Evolutionary conservation across 2,888 invertebrate species (phyloP), one percentile per base, ranked within the genome.

Genomic region (Conomelus anceps): DNA sequence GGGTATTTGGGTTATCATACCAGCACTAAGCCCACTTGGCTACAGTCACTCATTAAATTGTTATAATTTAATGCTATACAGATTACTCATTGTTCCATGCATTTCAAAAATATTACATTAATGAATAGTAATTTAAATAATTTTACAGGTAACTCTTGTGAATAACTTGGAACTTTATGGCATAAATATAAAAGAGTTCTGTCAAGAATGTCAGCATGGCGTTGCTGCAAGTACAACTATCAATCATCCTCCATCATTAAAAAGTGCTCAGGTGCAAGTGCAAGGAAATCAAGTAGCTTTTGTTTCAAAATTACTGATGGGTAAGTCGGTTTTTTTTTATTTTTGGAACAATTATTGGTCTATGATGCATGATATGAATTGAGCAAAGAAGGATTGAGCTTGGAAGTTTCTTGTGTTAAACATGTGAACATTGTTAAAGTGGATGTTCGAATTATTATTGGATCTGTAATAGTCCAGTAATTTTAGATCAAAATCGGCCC

Each of bases 111-210:
- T n/a, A n/a, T n/a, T n/a, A n/a, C 26, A 11, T 26, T 26, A 26
- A 26, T 29, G 22, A 90, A 26, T 89, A 26, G 63, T n/a, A 88
- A 13, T 89, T 26, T 86, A 22, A 86, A 88, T 84, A 89, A 89
- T 41, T 89, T 92, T 92, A 3, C 93, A 97, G 96, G 97, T 97
- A 89, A 99, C 99, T 0, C 93, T 98, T 88, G 95, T 99, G 1
- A 97, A 97, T 91, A 98, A 99, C 94, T 94, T 99, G 92, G 97
- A 98, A 92, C 94, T 95, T 90, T 99, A 96, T 93, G 98, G 98
- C 26, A 97, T 99, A 92, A 96, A 96, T 92, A 94, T 97, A 90
- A 93, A 95, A 24, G 96, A 96, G 92, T 96, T 99, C 93, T 96
- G 97, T 22, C 96, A 96, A 92, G 95, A 95, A 91, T 97, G 98